phyloP scores from a whole-genome alignment of 2,113 vertebrate genomes.

The Actenoides hombroni region DNA sequence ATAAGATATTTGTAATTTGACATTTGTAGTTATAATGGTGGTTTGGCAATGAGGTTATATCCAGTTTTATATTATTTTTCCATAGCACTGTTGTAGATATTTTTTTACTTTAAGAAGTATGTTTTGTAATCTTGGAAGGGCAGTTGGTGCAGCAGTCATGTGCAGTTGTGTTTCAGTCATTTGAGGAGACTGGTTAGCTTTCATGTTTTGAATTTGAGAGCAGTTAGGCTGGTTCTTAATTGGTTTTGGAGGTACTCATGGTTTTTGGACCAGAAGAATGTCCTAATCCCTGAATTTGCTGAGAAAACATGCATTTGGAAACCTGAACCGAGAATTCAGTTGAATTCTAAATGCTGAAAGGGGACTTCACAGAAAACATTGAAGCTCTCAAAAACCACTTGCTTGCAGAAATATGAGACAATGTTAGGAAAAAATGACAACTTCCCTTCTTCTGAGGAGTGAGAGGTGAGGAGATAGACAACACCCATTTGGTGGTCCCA shows the following conservation, averaged over 20 bases:
- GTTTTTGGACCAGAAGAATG: not conserved
- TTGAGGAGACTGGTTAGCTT: not conserved
- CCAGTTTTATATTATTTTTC: not conserved
- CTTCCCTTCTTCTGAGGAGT: not conserved
- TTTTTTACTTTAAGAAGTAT: not conserved
- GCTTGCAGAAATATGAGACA: not conserved
- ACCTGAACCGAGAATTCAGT: not conserved
- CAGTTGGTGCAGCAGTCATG: not conserved
- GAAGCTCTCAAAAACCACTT: not conserved
- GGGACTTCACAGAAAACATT: not conserved
- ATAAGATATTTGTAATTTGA: not conserved
- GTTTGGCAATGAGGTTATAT: not conserved
- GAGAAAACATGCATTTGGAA: not conserved
- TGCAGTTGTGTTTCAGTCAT: not conserved
- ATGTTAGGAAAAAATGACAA: not conserved
- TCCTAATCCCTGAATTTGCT: not conserved
- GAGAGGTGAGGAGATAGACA: not conserved
- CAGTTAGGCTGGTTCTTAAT: not conserved
- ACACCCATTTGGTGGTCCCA: not conserved
- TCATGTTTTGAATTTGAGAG: not conserved
- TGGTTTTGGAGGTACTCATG: not conserved
- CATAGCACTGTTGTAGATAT: not conserved
- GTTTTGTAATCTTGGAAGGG: not conserved
- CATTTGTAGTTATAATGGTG: not conserved
- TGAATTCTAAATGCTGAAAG: not conserved